Base-by-base conservation (phyloP, 2,113 vertebrate genomes). In the Sinocyclocheilus anophthalmus region DNA sequence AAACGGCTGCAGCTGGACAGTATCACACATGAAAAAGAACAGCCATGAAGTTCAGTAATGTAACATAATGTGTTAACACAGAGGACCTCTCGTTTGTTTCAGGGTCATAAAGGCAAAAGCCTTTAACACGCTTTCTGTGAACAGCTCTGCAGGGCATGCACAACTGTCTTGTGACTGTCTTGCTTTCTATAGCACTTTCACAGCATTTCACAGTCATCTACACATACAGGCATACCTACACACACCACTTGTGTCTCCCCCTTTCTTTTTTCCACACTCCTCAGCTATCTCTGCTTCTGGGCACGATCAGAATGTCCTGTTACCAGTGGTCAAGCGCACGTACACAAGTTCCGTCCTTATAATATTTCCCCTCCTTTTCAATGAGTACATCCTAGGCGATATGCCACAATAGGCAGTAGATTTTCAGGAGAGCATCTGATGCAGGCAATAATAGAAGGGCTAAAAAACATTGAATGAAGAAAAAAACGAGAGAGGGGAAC, bases 301-400 rank as follows among this genome's bases (percentile, higher is more conserved):
- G 81, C 81, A 26, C 61, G n/a, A 82, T 84, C 81, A 85, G 72
- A 78, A 89, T 67, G 73, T n/a, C 83, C 70, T 45, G 88, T 87
- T 87, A 83, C 88, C 70, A n/a, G 30, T 83, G 85, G 88, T n/a
- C n/a, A n/a, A n/a, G n/a, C n/a, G n/a, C n/a, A n/a, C n/a, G n/a
- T n/a, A n/a, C n/a, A n/a, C n/a, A n/a, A n/a, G n/a, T n/a, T n/a
- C n/a, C n/a, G n/a, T n/a, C n/a, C n/a, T n/a, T n/a, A n/a, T 78
- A 85, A 37, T 69, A 81, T 87, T 87, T 87, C 55, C 69, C 45
- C n/a, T n/a, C 78, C 84, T 24, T 83, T 87, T 82, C 83, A 77
- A 84, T 20, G 55, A 85, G 63, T n/a, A 63, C 85, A 85, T 83
- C 79, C 87, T 73, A 76, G 73, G 63, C 18, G 72, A 88, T 63